A percentile compares a stretch with the other conserved stretches of the same genome.
Evolutionary conservation across 1,140 invertebrate species (phyloP).

Genomic region (Bombus ignitus): DNA sequence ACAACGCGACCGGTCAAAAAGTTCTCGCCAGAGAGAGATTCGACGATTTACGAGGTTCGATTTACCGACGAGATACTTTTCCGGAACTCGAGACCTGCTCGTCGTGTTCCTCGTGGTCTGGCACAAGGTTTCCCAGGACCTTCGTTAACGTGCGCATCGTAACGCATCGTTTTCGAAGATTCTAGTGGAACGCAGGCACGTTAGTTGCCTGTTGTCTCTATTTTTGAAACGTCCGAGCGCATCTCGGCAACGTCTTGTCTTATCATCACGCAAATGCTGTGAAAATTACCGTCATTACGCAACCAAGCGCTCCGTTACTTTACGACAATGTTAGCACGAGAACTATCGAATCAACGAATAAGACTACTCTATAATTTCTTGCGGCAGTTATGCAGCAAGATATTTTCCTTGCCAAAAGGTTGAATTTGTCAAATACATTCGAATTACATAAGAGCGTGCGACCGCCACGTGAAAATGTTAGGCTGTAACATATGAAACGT

Average conservation of each 20-base stretch:
- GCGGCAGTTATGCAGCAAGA: neutral
- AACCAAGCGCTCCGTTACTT: neutral
- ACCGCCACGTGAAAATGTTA: neutral
- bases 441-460: neutral
- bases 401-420: neutral
- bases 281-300: constrained; percentile 15
- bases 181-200: neutral
- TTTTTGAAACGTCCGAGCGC: constrained; percentile 3
- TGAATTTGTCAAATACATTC: neutral
- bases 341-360: neutral
- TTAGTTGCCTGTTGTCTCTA: no score
- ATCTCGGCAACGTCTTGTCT: neutral
- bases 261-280: constrained; percentile 11
- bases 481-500: neutral
- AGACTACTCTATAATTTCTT: neutral
- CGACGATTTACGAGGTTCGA: constrained; percentile 15
- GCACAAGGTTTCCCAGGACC: neutral
- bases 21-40: neutral
- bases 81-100: neutral
- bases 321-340: neutral
- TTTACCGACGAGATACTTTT: constrained; percentile 7
- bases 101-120: neutral
- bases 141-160: neutral
- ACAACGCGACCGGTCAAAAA: neutral
- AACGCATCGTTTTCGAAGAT: neutral